Base-by-base conservation (phyloP, 2,888 invertebrate genomes). In the Drosophila flavopinicola region DNA sequence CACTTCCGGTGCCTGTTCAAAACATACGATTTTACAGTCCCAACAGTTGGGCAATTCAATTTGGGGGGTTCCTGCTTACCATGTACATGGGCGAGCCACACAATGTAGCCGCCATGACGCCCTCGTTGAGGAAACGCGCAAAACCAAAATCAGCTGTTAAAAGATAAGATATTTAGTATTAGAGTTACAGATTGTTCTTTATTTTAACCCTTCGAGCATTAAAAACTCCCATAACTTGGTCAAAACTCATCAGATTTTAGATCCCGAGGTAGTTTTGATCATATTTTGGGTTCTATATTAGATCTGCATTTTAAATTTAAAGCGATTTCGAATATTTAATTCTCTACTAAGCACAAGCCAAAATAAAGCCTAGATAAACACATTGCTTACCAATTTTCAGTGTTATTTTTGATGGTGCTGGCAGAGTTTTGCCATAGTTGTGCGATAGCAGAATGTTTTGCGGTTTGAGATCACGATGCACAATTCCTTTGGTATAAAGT, bases 81-180 rank as follows among this genome's bases (percentile, higher is more conserved):
- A 99, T 99, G 90, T 99, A 99, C 99, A 99, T 99, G 10, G 99
- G 99, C 42, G 99, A 99, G 41, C 99, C 99, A 92, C 99, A 99
- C 35, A 99, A 93, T 27, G 99, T 99, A 67, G 98, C 99, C 53
- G 99, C 99, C 99, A 99, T 99, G 53, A 98, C 98, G 69, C 99
- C 99, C 90, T 99, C 99, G 92, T 97, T 96, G 41, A 99, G 93
- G 92, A 99, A 99, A 90, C 99, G 94, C 51, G 99, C 99, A 92
- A 99, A 99, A 47, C 99, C 99, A 93, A 99, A 99, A 93, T 99
- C 99, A 89, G 99, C 99, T 96, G 91, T 57, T 37, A 29, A 10
- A 30, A 17, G 13, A 15, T 6, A n/a, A 41, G 1, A n/a, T 15
- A 13, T 10, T 41, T 6, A 25, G 6, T 17, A 17, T 17, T n/a